Evolutionary conservation across 2,888 invertebrate genomes (phyloP), one percentile per base, ranked within the genome.

Genomic region (Clanis bilineata): DNA sequence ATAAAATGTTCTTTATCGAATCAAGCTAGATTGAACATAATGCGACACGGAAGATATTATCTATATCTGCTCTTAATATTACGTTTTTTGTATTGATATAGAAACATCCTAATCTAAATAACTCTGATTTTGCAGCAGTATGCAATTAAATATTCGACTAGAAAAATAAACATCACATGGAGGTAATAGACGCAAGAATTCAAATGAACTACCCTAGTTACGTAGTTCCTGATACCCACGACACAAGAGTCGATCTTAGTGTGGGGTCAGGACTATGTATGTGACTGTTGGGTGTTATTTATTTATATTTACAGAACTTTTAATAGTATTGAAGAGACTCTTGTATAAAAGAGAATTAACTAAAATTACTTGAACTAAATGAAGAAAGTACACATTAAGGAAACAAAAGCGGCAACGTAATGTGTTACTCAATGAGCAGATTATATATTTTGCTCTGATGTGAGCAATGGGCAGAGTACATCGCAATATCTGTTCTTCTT

Each of bases 351-450:
- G 18, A 28, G 23, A 25, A 57, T 57, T 43, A 59, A 59, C 54
- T 54, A 7, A 22, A 44, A 56, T 23, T 36, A 38, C 44, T 36
- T 22, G 22, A 36, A 44, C 43, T 55, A 32, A 51, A 63, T 61
- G 64, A 67, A 67, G 65, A 64, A 63, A 69, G 66, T 55, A 59
- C 47, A 61, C 64, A 72, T 70, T 62, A 70, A 74, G 73, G 69
- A 76, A 77, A 71, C 68, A 64, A 66, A 41, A 69, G 61, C 64
- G 65, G 58, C 62, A 59, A 72, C 68, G 67, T 66, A 74, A 74
- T 69, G 62, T 54, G 56, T 80, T 77, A 77, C 80, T 71, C 72
- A 79, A 80, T 71, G 63, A 67, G 68, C 62, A 69, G 73, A 79
- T 79, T 73, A 67, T 69, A 76, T 77, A 74, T 66, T 69, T 65